These are phyloP conservation scores for Pleuronectes platessa DNA, from an alignment of 2,113 vertebrate species.

Conservation along the genomic window DNA sequence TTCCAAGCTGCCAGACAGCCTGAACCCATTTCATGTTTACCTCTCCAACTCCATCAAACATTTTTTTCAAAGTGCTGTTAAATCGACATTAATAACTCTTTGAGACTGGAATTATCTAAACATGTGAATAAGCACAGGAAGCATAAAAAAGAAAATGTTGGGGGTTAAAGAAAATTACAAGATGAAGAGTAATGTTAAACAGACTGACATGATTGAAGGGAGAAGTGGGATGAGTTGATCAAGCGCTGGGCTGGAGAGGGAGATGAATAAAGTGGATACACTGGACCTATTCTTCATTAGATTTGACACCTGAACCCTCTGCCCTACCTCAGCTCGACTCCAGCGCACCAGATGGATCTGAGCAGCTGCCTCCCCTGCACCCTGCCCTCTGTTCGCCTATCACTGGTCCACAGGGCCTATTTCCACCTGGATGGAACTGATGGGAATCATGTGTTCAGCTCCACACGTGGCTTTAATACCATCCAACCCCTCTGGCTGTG, in stretches of 20 bases:
- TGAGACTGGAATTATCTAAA: background rate
- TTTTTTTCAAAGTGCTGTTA: conserved; percentile 37
- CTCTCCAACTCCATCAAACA: conserved; percentile 13
- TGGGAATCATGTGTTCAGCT: conserved; percentile 33
- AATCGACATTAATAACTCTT: conserved; percentile 48
- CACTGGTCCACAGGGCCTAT: conserved; percentile 23
- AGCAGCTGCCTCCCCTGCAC: conserved; percentile 47
- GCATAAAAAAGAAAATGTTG: background rate
- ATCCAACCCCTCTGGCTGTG: background rate
- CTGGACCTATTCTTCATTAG: conserved; percentile 23
- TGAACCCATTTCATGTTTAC: conserved; percentile 25
- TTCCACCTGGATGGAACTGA: conserved; percentile 42
- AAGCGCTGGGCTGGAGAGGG: background rate
- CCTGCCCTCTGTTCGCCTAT: conserved; percentile 37
- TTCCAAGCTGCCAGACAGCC: conserved; percentile 20
- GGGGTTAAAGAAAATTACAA: conserved; percentile 16
- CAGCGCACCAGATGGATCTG: conserved; percentile 47
- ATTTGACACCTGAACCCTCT: conserved; percentile 26
- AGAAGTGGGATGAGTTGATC: background rate
- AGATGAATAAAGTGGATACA: conserved; percentile 2
- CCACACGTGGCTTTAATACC: conserved; percentile 11
- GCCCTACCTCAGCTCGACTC: conserved; percentile 10
- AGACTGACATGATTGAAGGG: background rate
- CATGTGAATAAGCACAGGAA: conserved; percentile 5
- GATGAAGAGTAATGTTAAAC: background rate